Conservation (phyloP, 2,888 invertebrate species). For the Podotricha telesiphe region DNA sequence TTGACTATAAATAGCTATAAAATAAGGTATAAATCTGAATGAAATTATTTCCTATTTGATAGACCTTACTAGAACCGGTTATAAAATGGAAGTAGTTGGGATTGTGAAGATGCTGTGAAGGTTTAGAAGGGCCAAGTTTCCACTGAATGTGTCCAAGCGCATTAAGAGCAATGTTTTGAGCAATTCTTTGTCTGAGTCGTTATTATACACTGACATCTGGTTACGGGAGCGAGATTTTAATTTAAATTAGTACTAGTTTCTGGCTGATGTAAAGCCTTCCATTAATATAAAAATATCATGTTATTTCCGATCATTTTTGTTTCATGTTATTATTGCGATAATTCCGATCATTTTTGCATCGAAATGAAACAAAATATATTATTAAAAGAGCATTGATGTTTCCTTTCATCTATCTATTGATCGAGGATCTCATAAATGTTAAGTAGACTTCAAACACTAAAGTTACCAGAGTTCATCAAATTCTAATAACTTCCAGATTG, state of each 20-base stretch:
- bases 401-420: conserved; percentile 27
- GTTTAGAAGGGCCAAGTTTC: conserved; percentile 61
- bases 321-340: too few species aligned
- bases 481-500: conserved; percentile 27
- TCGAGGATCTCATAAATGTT: conserved; percentile 36
- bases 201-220: conserved; percentile 41
- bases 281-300: background rate
- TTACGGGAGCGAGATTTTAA: conserved; percentile 45
- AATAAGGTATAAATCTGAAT: conserved; percentile 30
- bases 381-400: conserved; percentile 12
- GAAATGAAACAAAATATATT: background rate
- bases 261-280: background rate
- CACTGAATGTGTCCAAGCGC: conserved; percentile 79
- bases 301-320: background rate
- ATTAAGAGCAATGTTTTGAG: conserved; percentile 62
- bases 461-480: conserved; percentile 33
- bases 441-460: conserved; percentile 35
- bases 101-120: conserved; percentile 56
- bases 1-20: background rate
- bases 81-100: conserved; percentile 65
- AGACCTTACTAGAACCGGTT: conserved; percentile 63
- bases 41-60: conserved; percentile 34
- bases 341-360: too few species aligned
- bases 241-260: conserved; percentile 42
- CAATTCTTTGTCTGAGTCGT: conserved; percentile 52